Conservation (phyloP, 2,113 vertebrate species). For the Pimephales promelas region DNA sequence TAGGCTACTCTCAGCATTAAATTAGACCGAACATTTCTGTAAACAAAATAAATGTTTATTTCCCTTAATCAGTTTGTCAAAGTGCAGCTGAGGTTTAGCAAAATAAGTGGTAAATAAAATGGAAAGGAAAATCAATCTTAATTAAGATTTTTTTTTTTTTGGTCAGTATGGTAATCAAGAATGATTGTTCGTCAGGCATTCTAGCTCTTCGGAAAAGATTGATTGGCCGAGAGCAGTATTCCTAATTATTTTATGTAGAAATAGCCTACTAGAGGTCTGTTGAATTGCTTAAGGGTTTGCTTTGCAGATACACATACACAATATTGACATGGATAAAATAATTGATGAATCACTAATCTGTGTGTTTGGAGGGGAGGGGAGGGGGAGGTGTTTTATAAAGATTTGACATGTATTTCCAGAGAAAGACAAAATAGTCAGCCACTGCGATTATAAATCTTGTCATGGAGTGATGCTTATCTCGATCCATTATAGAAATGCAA, state of each 20-base stretch:
- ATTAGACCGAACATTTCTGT: not conserved
- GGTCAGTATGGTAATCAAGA: conserved; percentile 48
- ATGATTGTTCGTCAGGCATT: conserved; percentile 28
- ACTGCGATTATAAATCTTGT: conserved; percentile 5
- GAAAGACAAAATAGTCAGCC: not conserved
- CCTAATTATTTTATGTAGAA: conserved; percentile 52
- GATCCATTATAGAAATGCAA: conserved; percentile 32
- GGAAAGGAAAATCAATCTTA: conserved; percentile 37
- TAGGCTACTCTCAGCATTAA: not conserved
- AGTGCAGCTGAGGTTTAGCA: not conserved
- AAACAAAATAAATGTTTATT: not conserved
- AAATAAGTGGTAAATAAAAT: conserved; percentile 8
- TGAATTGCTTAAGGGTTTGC: not conserved
- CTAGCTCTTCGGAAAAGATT: conserved; percentile 30
- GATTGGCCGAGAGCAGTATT: conserved; percentile 19
- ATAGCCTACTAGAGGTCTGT: conserved; percentile 26
- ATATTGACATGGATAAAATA: conserved; percentile 4
- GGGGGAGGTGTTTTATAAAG: not conserved
- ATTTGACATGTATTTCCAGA: conserved; percentile 12
- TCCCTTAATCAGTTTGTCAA: not conserved
- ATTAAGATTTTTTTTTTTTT: conserved; percentile 19
- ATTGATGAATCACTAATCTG: not conserved
- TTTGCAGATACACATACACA: conserved; percentile 16
- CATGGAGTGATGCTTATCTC: conserved; percentile 2
- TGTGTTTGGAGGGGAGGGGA: not conserved